Evolutionary conservation across 2,797 vertebrate species (phyloP).

Genomic region (Varecia variegata): DNA sequence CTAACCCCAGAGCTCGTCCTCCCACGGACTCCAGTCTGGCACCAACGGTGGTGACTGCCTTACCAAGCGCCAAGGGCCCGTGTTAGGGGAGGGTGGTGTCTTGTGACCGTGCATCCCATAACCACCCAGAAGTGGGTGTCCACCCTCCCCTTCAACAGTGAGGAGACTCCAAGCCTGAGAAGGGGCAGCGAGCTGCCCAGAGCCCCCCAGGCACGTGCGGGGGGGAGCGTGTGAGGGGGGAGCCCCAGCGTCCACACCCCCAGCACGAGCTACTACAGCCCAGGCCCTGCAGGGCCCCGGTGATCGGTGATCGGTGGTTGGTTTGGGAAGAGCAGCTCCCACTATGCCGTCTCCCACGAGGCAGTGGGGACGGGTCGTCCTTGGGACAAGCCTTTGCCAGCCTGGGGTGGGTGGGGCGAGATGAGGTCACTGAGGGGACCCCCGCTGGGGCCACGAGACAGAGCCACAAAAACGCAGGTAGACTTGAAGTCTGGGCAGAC

Average conservation of each 20-base stretch:
- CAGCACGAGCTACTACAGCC: neutral
- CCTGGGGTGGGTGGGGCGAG: fast-evolving
- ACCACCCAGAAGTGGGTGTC: fast-evolving
- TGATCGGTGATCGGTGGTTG: too few species aligned
- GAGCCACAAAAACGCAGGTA: fast-evolving
- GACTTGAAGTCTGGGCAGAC: neutral
- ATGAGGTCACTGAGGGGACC: neutral
- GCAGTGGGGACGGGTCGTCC: fast-evolving
- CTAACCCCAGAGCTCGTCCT: neutral
- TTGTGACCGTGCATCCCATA: too few species aligned
- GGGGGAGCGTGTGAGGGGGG: fast-evolving
- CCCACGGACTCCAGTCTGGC: neutral
- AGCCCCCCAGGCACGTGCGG: fast-evolving
- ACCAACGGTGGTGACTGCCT: fast-evolving
- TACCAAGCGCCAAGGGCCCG: fast-evolving
- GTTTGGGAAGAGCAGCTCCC: fast-evolving
- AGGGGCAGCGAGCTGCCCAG: neutral
- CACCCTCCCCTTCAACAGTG: neutral
- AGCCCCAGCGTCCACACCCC: neutral
- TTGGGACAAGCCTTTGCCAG: fast-evolving
- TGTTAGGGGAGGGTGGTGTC: fast-evolving
- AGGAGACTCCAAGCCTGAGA: neutral
- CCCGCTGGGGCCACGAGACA: too few species aligned
- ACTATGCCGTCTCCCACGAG: neutral
- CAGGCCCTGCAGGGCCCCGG: neutral